Evolutionary conservation across 2,797 vertebrate genomes (phyloP).

Genomic region (Tenualosa thibaudeaui): DNA sequence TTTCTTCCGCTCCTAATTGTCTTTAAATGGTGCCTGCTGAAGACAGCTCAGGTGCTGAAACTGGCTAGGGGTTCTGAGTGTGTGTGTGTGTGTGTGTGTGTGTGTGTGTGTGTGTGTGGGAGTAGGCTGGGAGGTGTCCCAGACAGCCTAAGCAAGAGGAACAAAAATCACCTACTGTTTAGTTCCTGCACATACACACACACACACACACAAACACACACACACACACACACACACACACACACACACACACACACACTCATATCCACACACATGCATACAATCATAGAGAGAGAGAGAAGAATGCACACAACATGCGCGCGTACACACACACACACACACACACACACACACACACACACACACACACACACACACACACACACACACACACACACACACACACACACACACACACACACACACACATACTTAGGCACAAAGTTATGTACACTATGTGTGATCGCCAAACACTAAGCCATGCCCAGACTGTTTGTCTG

Average conservation of each 20-base stretch:
- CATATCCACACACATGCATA: background rate
- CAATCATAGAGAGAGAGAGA: too few relatives aligned
- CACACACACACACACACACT: conserved; percentile 32
- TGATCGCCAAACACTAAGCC: conserved; percentile 5
- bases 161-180: background rate
- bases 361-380: conserved; percentile 14
- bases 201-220: conserved; percentile 24
- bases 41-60: background rate
- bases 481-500: conserved; percentile 43
- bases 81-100: background rate
- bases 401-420: background rate
- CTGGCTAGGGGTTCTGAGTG: background rate
- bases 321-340: background rate
- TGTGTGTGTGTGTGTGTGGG: background rate
- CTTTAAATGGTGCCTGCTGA: background rate
- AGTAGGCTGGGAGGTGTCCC: background rate
- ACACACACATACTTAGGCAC: background rate
- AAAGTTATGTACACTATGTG: background rate
- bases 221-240: background rate
- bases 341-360: conserved; percentile 10
- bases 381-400: background rate
- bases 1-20: conserved; percentile 5
- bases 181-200: background rate
- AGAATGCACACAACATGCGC: too few relatives aligned
- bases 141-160: background rate